Percentiles rank a stretch among this genome's conserved stretches.
phyloP scores from a whole-genome alignment of 2,888 invertebrate genomes.

The Tuberolachnus salignus region DNA sequence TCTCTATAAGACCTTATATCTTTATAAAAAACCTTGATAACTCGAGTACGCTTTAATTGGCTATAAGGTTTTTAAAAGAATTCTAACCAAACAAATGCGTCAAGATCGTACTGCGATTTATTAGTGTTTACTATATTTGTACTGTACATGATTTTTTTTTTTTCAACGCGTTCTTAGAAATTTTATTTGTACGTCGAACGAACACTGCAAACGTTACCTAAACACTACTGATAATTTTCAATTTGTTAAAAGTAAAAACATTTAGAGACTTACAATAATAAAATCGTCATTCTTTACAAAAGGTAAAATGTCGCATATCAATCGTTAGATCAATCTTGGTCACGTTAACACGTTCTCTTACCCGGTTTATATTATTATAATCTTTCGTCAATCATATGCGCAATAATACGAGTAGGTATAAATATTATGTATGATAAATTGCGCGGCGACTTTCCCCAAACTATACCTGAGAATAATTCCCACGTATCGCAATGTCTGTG shows the following conservation, averaged over 20 bases:
- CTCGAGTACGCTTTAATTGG: slow-evolving; percentile 13
- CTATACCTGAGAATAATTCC: slow-evolving; percentile 26
- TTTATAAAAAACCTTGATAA: not conserved
- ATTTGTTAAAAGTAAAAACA: slow-evolving; percentile 1
- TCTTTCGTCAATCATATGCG: slow-evolving; percentile 17
- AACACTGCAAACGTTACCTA: slow-evolving; percentile 5
- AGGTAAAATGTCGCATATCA: slow-evolving; percentile 27
- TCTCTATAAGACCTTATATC: not conserved
- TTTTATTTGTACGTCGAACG: slow-evolving; percentile 28
- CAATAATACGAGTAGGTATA: not conserved
- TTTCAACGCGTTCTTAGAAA: slow-evolving; percentile 27
- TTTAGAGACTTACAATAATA: not conserved
- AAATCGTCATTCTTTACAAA: slow-evolving; percentile 33
- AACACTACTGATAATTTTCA: not conserved
- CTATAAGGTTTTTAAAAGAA: slow-evolving; percentile 4
- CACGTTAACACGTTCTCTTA: slow-evolving; percentile 20
- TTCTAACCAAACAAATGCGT: slow-evolving; percentile 4
- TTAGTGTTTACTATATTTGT: slow-evolving; percentile 36
- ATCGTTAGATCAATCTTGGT: slow-evolving; percentile 22
- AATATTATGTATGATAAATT: slow-evolving; percentile 10
- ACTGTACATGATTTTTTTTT: slow-evolving; percentile 10
- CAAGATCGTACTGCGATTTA: slow-evolving; percentile 2
- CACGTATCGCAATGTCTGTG: slow-evolving; percentile 10
- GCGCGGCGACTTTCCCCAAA: slow-evolving; percentile 41
- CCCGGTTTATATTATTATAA: not conserved